These are phyloP conservation scores for Brachyalestes nurse DNA, from an alignment of 2,797 vertebrate species.

Conservation along the genomic window DNA sequence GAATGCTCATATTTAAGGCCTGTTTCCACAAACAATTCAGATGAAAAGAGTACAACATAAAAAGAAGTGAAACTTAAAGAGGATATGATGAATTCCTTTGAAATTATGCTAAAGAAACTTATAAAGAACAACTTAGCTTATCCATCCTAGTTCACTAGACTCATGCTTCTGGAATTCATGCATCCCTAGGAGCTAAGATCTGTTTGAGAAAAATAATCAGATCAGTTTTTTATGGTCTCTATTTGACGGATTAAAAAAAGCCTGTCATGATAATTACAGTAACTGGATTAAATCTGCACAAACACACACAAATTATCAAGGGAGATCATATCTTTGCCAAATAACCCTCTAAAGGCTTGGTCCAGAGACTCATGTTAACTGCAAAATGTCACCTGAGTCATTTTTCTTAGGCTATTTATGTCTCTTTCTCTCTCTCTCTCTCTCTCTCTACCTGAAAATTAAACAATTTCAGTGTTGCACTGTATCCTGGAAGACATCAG, in stretches of 20 bases:
- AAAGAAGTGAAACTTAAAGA: not conserved
- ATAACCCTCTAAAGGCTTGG: not conserved
- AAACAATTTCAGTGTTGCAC: too few species aligned
- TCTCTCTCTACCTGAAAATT: too few species aligned
- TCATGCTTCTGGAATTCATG: not conserved
- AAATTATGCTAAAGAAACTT: not conserved
- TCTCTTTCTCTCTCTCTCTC: not conserved
- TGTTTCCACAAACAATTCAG: not conserved
- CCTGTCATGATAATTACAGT: constrained; percentile 7
- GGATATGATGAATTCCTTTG: not conserved
- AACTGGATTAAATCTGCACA: constrained; percentile 6
- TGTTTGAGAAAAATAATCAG: not conserved
- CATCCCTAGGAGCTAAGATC: not conserved
- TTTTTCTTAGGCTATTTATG: not conserved
- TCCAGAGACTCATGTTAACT: not conserved
- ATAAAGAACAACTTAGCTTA: not conserved
- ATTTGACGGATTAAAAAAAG: not conserved
- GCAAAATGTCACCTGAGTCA: not conserved
- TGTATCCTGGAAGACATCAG: too few species aligned
- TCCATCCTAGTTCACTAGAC: not conserved
- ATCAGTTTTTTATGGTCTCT: not conserved
- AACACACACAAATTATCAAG: not conserved
- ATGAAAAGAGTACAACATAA: not conserved
- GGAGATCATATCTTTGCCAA: not conserved
- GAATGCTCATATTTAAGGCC: too few species aligned